These are phyloP conservation scores for Volucella inflata DNA, from an alignment of 2,888 invertebrate species.

Conservation along the genomic window DNA sequence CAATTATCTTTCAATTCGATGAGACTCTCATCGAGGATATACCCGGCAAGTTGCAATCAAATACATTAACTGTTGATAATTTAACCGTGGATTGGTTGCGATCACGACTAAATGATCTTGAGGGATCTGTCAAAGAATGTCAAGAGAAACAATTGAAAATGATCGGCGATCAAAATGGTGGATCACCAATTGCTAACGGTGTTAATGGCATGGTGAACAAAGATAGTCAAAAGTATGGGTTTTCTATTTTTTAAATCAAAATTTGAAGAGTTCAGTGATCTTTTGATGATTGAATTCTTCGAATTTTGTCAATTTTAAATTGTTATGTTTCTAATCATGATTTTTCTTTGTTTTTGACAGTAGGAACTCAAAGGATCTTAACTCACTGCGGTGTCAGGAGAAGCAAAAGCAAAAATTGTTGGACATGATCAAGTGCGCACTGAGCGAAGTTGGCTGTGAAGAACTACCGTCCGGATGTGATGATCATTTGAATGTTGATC, in stretches of 20 bases:
- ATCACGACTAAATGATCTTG: slow-evolving; percentile 91
- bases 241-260: neutral
- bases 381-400: slow-evolving; percentile 92
- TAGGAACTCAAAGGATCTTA: slow-evolving; percentile 88
- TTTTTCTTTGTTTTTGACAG: slow-evolving; percentile 61
- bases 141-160: slow-evolving; percentile 88
- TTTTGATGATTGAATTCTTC: neutral
- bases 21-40: slow-evolving; percentile 94
- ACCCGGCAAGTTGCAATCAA: slow-evolving; percentile 93
- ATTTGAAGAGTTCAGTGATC: neutral
- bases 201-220: slow-evolving; percentile 84
- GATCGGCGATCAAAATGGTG: slow-evolving; percentile 84
- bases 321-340: neutral
- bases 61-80: slow-evolving; percentile 95
- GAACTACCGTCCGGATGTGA: slow-evolving; percentile 93
- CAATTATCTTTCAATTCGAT: slow-evolving; percentile 93
- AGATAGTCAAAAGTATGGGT: slow-evolving; percentile 82
- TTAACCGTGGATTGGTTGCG: slow-evolving; percentile 95
- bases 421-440: slow-evolving; percentile 92
- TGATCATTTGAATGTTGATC: slow-evolving; percentile 86
- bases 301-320: neutral
- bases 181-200: slow-evolving; percentile 84
- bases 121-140: slow-evolving; percentile 90
- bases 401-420: slow-evolving; percentile 92
- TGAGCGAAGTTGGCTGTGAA: slow-evolving; percentile 94